Evolutionary conservation across 1,140 invertebrate genomes (phyloP).

Genomic region (Cyrtorhinus lividipennis): DNA sequence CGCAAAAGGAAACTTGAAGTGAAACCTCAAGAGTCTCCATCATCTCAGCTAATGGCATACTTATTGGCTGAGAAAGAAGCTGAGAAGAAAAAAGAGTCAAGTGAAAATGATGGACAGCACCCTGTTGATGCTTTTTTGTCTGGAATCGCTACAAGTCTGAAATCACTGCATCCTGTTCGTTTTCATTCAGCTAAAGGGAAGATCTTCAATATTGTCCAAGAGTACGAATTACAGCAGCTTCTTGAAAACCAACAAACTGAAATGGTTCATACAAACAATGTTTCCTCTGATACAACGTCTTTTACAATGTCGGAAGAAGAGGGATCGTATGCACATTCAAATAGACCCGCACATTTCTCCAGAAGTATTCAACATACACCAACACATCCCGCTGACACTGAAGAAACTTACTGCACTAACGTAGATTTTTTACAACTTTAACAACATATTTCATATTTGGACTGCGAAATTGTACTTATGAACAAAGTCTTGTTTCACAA

Average conservation of each 20-base stretch:
- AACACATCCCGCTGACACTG: too few species aligned
- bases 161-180: conserved; percentile 18
- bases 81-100: background rate
- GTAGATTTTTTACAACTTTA: background rate
- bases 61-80: conserved; percentile 10
- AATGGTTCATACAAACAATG: background rate
- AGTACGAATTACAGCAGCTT: conserved; percentile 20
- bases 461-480: background rate
- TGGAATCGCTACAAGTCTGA: conserved; percentile 19
- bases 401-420: too few species aligned
- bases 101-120: background rate
- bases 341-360: background rate
- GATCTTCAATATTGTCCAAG: conserved; percentile 22
- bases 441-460: background rate
- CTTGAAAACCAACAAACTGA: background rate
- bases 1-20: conserved; percentile 15
- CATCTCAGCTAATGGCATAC: background rate
- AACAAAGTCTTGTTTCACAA: background rate
- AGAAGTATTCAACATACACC: background rate
- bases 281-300: background rate
- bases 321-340: background rate
- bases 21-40: background rate
- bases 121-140: conserved; percentile 22
- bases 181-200: conserved; percentile 20
- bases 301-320: background rate